Conservation (phyloP, 2,888 invertebrate species). For the Sphinx pinastri region DNA sequence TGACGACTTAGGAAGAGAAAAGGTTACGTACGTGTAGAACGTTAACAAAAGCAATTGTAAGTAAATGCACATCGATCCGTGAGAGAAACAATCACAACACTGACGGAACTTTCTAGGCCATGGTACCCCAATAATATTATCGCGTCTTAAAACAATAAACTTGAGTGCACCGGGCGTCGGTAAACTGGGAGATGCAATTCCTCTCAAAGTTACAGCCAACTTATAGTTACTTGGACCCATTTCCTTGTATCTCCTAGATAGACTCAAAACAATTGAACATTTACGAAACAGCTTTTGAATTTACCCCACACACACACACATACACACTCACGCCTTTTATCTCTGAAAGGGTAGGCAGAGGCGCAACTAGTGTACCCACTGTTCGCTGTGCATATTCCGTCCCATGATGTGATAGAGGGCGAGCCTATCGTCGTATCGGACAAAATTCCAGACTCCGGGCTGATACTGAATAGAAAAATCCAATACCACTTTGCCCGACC, state of each 20-base stretch:
- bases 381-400: too few species aligned
- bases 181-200: constrained; percentile 37
- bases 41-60: constrained; percentile 46
- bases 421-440: too few species aligned
- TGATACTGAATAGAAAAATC: too few species aligned
- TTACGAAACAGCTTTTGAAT: background rate
- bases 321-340: too few species aligned
- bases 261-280: constrained; percentile 1
- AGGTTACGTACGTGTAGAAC: constrained; percentile 29
- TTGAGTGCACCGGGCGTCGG: constrained; percentile 45
- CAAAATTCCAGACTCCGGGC: too few species aligned
- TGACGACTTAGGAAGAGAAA: background rate
- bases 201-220: constrained; percentile 35
- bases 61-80: constrained; percentile 63
- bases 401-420: too few species aligned
- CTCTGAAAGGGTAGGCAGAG: too few species aligned
- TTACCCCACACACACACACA: too few species aligned
- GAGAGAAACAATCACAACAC: constrained; percentile 61
- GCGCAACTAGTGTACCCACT: too few species aligned
- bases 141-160: constrained; percentile 63
- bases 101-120: constrained; percentile 42
- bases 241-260: constrained; percentile 30
- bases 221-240: constrained; percentile 24
- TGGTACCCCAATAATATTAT: constrained; percentile 65
- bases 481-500: too few species aligned